phyloP scores from a whole-genome alignment of 2,888 invertebrate genomes.

The Aproaerema taeniolella region DNA sequence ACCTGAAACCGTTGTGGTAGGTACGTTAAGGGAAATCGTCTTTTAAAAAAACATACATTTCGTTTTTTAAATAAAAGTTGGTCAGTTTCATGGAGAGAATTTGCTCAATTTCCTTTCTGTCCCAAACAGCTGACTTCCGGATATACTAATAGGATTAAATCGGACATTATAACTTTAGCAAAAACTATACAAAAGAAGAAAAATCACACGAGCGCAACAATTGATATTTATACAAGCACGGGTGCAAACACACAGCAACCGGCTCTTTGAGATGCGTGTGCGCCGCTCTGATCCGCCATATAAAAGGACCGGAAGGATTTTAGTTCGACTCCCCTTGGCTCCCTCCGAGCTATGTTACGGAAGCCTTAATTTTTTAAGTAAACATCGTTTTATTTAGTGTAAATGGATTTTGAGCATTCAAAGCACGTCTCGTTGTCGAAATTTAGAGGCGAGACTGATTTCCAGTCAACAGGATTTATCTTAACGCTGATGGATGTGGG shows the following conservation, averaged over 20 bases:
- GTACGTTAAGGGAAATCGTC: too few relatives aligned
- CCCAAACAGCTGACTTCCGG: constrained; percentile 39
- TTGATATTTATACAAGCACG: constrained; percentile 57
- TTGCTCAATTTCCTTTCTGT: too few relatives aligned
- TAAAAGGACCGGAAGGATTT: constrained; percentile 68
- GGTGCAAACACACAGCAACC: constrained; percentile 41
- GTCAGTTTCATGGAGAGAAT: too few relatives aligned
- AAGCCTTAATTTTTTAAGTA: constrained; percentile 41
- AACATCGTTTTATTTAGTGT: constrained; percentile 31
- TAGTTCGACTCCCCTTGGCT: constrained; percentile 32
- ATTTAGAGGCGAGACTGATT: constrained; percentile 1
- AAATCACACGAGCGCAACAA: constrained; percentile 52
- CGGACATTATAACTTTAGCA: constrained; percentile 35
- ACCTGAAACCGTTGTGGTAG: too few relatives aligned
- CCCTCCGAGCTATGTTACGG: constrained; percentile 27
- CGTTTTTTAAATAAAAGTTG: too few relatives aligned
- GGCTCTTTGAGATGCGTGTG: constrained; percentile 52
- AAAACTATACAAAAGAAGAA: constrained; percentile 45
- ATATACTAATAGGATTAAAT: constrained; percentile 51
- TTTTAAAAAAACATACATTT: too few relatives aligned
- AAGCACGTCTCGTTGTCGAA: constrained; percentile 4
- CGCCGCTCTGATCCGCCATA: constrained; percentile 38
- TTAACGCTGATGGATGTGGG: constrained; percentile 8
- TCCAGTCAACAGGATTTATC: constrained; percentile 7
- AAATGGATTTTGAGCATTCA: constrained; percentile 12